Evolutionary conservation across 2,113 vertebrate genomes (phyloP), one percentile per base, ranked within the genome.

Genomic region (Cochlearius cochlearius): DNA sequence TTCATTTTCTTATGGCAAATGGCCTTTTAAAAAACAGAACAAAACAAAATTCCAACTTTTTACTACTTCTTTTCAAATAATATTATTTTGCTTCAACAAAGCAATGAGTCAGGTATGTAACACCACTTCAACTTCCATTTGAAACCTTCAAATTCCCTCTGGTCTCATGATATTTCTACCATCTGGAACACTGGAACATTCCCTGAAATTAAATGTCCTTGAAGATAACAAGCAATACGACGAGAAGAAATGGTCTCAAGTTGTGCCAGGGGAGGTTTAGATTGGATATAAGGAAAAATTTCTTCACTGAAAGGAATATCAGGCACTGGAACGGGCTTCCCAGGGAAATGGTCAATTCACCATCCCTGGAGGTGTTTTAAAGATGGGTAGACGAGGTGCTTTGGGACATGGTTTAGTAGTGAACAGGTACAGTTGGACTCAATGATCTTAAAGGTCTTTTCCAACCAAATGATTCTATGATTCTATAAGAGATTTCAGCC

Each of bases 11-110:
- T 41, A 58, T 29, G 8, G 5, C 2, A 67, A 80, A 41, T 23
- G 10, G 8, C 5, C 14, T 56, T 63, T 67, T 26, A 36, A 69
- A 29, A 47, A 64, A 20, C 3, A 25, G 62, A 47, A 2, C 3
- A 6, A 69, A 38, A 11, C 15, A 5, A 47, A 53, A 22, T 3
- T 2, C 2, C 7, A 41, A 4, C 2, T 64, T 17, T 0, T n/a
- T 82, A 13, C 4, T 55, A 8, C 5, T 34, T 72, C 1, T 38
- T 67, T 71, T 34, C 2, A 41, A 83, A 76, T 21, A 68, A n/a
- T 38, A 56, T 3, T 39, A n/a, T 62, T 68, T 79, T 72, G 10
- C 27, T 6, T 75, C 32, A 55, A 23, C 2, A 71, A 55, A 81
- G 5, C 17, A 62, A 20, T 49, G 19, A 55, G 7, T 66, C 23